These are phyloP conservation scores for Acholoe squamosa DNA, from an alignment of 2,888 invertebrate genomes.

Conservation along the genomic window DNA sequence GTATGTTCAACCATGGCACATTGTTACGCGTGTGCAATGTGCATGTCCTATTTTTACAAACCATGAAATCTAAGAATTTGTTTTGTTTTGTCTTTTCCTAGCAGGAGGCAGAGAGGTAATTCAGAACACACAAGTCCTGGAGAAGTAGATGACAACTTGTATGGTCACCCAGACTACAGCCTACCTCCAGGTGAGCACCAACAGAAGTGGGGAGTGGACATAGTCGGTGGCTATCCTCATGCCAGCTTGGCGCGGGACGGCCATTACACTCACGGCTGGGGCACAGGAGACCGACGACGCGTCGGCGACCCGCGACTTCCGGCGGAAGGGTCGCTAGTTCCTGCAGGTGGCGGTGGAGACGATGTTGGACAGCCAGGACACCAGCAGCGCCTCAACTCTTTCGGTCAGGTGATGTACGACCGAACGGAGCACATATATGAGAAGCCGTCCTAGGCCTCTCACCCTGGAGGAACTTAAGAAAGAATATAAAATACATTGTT, in stretches of 20 bases:
- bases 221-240: neutral
- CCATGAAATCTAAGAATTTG: neutral
- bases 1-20: no score
- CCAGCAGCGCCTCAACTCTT: conserved; percentile 26
- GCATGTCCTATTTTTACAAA: no score
- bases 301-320: conserved; percentile 53
- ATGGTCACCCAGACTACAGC: conserved; percentile 42
- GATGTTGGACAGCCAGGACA: neutral
- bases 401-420: conserved; percentile 54
- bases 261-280: conserved; percentile 45
- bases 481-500: no score
- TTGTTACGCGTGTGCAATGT: no score
- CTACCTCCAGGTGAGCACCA: conserved; percentile 16
- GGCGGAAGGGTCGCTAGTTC: neutral
- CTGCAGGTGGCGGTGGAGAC: neutral
- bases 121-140: neutral
- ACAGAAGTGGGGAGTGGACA: conserved; percentile 21
- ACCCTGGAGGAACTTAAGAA: neutral
- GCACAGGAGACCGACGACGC: conserved; percentile 23
- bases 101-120: neutral
- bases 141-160: conserved; percentile 41
- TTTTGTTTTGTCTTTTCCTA: neutral
- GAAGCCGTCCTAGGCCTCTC: conserved; percentile 44
- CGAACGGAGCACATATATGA: conserved; percentile 59
- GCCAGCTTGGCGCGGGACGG: conserved; percentile 50